Conservation (phyloP, 2,888 invertebrate genomes). For the Didymodactylos carnosus region DNA sequence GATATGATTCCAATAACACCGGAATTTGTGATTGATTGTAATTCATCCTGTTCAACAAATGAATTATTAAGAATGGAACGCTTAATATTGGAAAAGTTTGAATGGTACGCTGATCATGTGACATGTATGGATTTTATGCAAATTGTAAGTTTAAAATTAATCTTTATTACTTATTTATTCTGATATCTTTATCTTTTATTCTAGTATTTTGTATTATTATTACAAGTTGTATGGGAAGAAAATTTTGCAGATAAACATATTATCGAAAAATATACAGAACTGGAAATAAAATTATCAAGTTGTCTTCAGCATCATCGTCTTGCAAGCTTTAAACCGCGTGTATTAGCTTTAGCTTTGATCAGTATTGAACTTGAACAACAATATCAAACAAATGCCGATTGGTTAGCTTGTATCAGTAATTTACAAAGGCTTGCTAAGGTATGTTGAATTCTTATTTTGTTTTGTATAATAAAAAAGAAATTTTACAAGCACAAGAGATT, state of each 20-base stretch:
- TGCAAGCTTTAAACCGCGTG: background rate
- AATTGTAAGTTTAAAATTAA: slow-evolving; percentile 16
- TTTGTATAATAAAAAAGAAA: too few relatives aligned
- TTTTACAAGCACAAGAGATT: too few relatives aligned
- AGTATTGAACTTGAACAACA: background rate
- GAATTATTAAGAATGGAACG: slow-evolving; percentile 68
- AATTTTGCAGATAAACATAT: background rate
- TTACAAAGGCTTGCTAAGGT: background rate
- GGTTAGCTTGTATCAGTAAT: background rate
- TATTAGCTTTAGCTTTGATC: background rate
- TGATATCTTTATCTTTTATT: background rate
- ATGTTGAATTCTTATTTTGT: too few relatives aligned
- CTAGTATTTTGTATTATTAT: background rate
- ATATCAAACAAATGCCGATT: background rate
- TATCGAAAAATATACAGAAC: background rate
- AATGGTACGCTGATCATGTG: slow-evolving; percentile 25
- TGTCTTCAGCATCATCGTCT: background rate
- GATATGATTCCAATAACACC: slow-evolving; percentile 23
- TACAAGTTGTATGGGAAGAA: background rate
- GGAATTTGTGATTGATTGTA: slow-evolving; percentile 30
- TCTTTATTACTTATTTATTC: background rate
- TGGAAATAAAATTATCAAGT: background rate
- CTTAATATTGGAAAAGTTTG: slow-evolving; percentile 51
- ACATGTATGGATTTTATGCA: slow-evolving; percentile 30
- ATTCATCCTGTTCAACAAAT: slow-evolving; percentile 61